Conservation (phyloP, 2,888 invertebrate genomes). For the Tenthredo mesomela region DNA sequence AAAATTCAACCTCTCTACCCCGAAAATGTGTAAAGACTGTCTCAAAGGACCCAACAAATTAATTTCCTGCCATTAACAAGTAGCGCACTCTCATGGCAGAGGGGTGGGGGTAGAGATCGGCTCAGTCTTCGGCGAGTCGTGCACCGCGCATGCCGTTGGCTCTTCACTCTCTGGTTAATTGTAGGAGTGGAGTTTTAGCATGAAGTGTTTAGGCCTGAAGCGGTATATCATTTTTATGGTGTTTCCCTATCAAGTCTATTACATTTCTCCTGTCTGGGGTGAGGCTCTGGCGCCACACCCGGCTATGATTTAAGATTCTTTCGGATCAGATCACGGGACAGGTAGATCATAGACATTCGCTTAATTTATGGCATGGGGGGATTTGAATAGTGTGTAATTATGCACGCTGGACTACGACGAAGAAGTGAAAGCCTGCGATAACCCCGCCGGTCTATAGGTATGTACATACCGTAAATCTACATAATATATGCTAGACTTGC, state of each 20-base stretch:
- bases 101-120: background rate
- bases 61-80: background rate
- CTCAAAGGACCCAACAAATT: background rate
- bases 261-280: background rate
- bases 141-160: background rate
- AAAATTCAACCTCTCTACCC: background rate
- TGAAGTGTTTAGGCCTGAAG: background rate
- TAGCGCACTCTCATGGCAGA: background rate
- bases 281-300: conserved; percentile 14
- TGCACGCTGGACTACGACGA: background rate
- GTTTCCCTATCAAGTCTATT: background rate
- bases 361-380: background rate
- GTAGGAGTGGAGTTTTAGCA: background rate
- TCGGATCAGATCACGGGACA: conserved; percentile 7
- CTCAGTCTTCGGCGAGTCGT: background rate
- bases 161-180: background rate
- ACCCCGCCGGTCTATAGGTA: background rate
- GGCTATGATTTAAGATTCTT: conserved; percentile 10
- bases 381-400: conserved; percentile 10
- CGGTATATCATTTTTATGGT: background rate
- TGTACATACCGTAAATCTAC: background rate
- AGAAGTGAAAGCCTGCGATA: conserved; percentile 12
- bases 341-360: conserved; percentile 25
- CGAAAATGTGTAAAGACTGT: background rate
- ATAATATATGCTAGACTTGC: background rate